Conservation (phyloP, 2,113 vertebrate genomes). For the Abramis brama region DNA sequence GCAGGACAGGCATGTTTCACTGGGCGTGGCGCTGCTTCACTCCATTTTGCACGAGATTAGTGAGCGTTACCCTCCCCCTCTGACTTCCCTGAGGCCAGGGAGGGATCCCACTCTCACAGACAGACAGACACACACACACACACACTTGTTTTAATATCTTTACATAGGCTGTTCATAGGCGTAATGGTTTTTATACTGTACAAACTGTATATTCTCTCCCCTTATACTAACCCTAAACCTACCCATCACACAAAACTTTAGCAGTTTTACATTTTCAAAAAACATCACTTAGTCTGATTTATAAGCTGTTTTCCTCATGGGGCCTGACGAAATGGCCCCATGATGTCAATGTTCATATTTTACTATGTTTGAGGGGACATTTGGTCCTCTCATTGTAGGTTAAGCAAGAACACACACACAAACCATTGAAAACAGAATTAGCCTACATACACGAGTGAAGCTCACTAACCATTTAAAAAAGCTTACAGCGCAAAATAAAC, state of each 20-base stretch:
- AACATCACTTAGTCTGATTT: no score
- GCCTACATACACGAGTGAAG: background rate
- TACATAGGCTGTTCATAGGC: no score
- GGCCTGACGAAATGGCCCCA: no score
- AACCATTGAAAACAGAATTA: background rate
- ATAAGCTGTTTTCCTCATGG: no score
- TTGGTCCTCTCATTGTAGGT: no score
- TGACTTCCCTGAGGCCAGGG: constrained; percentile 48
- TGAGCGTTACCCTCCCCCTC: constrained; percentile 36
- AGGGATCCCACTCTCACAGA: constrained; percentile 18
- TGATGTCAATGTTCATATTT: no score
- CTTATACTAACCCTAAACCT: no score
- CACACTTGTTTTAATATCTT: background rate
- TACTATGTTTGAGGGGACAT: no score
- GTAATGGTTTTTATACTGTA: no score
- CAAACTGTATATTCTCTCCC: no score
- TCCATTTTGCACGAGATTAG: constrained; percentile 21
- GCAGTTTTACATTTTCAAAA: no score
- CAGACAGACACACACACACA: background rate
- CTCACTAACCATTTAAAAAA: background rate
- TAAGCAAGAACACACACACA: background rate
- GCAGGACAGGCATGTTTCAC: constrained; percentile 9
- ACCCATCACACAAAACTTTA: no score
- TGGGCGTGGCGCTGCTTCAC: constrained; percentile 12
- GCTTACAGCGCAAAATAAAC: background rate